Evolutionary conservation across 1,140 invertebrate species (phyloP).

Genomic region (Orchesella cincta): DNA sequence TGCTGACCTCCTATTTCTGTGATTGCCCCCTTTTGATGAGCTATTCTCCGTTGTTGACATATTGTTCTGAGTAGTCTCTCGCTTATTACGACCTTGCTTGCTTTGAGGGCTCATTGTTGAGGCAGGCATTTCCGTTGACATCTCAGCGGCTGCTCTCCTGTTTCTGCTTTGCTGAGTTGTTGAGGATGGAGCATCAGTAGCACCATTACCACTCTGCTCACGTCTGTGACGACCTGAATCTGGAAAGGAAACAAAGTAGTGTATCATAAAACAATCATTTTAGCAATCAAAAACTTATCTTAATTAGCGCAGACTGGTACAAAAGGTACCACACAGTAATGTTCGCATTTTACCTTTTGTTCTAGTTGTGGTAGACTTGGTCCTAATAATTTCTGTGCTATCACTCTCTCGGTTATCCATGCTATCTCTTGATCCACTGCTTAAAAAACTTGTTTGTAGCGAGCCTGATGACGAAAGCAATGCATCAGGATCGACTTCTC

Average conservation of each 20-base stretch:
- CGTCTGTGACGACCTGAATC: background rate
- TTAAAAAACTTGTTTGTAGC: background rate
- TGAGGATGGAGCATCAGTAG: no score
- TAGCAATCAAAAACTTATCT: no score
- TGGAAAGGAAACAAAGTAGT: background rate
- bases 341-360: no score
- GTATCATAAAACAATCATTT: no score
- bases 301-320: no score
- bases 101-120: background rate
- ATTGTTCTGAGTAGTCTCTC: background rate
- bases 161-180: background rate
- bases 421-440: no score
- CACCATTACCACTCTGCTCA: background rate
- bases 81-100: background rate
- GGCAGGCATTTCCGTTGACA: background rate
- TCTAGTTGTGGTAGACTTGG: no score
- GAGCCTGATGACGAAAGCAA: background rate
- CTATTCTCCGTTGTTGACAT: background rate
- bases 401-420: no score
- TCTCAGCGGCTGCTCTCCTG: background rate
- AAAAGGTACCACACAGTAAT: no score
- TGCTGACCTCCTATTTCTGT: background rate
- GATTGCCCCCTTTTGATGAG: background rate
- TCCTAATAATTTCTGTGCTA: no score
- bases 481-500: background rate